A percentile compares a stretch with the other conserved stretches of the same genome.
phyloP scores from a whole-genome alignment of 2,113 vertebrate genomes.

The Rhadina sibilatrix region DNA sequence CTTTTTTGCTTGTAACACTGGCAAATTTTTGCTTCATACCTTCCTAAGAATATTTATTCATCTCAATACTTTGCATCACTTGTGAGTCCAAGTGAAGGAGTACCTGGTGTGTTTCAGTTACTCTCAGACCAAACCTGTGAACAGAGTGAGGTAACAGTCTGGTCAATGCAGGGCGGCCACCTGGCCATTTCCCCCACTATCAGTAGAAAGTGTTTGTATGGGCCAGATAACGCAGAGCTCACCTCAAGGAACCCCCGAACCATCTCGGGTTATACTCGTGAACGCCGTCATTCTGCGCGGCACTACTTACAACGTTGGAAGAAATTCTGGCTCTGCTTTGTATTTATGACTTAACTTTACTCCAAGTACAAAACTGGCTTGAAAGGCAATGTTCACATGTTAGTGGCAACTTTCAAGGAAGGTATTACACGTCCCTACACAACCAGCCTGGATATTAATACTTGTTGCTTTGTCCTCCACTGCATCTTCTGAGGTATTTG shows the following conservation, averaged over 20 bases:
- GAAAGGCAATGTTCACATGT: neutral
- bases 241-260: neutral
- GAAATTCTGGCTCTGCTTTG: neutral
- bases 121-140: neutral
- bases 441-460: neutral
- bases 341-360: neutral
- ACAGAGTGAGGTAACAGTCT: neutral
- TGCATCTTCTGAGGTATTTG: neutral
- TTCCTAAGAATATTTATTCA: neutral
- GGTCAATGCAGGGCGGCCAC: neutral
- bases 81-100: neutral
- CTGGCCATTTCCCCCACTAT: fast-evolving
- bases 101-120: neutral
- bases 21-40: neutral
- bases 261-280: fast-evolving
- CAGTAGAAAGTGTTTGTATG: neutral
- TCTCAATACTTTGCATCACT: neutral
- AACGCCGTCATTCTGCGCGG: neutral
- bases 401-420: neutral
- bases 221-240: neutral
- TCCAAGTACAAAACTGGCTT: neutral
- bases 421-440: neutral
- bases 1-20: neutral
- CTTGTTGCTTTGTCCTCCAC: neutral
- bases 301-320: neutral